Conservation (phyloP, 2,113 vertebrate species). For the Prionailurus viverrinus region DNA sequence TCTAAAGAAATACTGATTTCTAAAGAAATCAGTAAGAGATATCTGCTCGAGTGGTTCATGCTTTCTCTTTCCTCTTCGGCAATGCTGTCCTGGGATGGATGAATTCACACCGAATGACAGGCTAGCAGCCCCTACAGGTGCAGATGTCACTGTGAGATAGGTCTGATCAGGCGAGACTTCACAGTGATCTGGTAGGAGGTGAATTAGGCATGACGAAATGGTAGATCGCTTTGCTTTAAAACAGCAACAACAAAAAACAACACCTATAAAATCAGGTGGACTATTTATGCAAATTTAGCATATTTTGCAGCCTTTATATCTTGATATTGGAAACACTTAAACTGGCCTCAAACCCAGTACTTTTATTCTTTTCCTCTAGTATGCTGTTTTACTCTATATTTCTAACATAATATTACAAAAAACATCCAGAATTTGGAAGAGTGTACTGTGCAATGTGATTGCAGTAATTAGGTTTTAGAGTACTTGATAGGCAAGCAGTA, state of each 20-base stretch:
- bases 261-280: conserved; percentile 73
- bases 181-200: conserved; percentile 57
- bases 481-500: background rate
- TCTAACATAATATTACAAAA: conserved; percentile 62
- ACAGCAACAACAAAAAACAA: background rate
- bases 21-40: background rate
- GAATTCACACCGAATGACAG: conserved; percentile 64
- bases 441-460: background rate
- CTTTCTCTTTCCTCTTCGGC: conserved; percentile 68
- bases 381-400: conserved; percentile 53
- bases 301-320: conserved; percentile 66
- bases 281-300: conserved; percentile 67
- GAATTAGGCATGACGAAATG: conserved; percentile 72
- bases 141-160: conserved; percentile 69
- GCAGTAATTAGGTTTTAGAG: background rate
- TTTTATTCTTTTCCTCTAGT: background rate
- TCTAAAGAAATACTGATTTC: background rate
- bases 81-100: conserved; percentile 41
- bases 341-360: conserved; percentile 42
- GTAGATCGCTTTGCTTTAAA: conserved; percentile 67
- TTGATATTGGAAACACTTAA: conserved; percentile 73
- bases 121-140: conserved; percentile 70
- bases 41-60: background rate
- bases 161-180: conserved; percentile 67
- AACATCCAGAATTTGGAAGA: conserved; percentile 60